Evolutionary conservation across 2,113 vertebrate species (phyloP).

Genomic region (Penelope pileata): DNA sequence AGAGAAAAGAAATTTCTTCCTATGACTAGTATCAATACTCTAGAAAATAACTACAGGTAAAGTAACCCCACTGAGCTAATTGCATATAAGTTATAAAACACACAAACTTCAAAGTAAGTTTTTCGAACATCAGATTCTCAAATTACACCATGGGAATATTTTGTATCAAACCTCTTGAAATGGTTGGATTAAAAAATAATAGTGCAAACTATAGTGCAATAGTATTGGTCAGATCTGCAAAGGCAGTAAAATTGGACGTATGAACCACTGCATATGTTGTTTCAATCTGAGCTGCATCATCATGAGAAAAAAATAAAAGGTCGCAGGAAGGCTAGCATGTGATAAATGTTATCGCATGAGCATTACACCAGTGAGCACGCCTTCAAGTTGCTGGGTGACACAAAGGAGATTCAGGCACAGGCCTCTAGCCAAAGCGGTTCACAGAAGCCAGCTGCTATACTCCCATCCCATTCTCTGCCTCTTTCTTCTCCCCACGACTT

Average conservation of each 20-base stretch:
- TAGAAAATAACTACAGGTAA: not conserved
- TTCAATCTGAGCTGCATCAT: not conserved
- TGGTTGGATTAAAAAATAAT: not conserved
- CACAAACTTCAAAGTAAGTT: not conserved
- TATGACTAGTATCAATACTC: not conserved
- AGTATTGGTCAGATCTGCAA: not conserved
- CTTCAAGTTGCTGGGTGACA: not conserved
- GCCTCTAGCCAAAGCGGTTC: not conserved
- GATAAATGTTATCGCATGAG: not conserved
- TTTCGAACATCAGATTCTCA: not conserved
- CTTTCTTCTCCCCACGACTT: not conserved
- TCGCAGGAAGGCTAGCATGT: not conserved
- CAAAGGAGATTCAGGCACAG: not conserved
- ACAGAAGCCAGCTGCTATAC: not conserved
- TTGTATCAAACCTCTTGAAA: not conserved
- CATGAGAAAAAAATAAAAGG: accelerated
- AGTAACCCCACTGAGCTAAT: not conserved
- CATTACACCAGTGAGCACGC: not conserved
- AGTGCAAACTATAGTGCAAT: not conserved
- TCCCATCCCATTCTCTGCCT: not conserved
- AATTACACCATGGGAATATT: not conserved
- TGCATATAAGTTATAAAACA: not conserved
- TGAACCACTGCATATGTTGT: not conserved
- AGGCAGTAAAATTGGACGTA: not conserved
- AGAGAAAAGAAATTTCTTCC: not conserved